Base-by-base conservation (phyloP, 2,797 vertebrate genomes). In the Sebastes oblongus region DNA sequence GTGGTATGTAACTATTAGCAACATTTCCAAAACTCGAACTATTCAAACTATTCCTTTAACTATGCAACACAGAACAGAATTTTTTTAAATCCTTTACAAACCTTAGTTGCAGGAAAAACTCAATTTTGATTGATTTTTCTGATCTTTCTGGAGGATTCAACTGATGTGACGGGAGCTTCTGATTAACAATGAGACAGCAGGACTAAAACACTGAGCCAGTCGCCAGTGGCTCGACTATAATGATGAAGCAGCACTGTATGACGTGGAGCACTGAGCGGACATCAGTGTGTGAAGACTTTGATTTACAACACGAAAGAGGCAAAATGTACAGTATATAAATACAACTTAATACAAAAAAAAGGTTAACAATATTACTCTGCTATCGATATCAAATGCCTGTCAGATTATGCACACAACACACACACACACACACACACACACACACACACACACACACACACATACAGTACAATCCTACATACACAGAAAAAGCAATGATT, bases 241-340 rank as follows among this genome's bases (percentile, higher is more conserved):
- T 12, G 32, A 86, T 80, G 87, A 92, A 86, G 92, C 88, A 85
- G 90, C 78, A 5, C 59, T 69, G 74, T 81, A 60, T 69, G 67
- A 89, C 20, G 54, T 80, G 81, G 69, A 85, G 82, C 77, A 73
- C 86, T 86, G 84, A 89, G 81, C 69, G 61, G 84, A 81, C 61
- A 71, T 90, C 89, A 90, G 86, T 75, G 88, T 87, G 72, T 76
- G 67, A 80, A 77, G 80, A 85, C 62, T 88, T 71, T 76, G 58
- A 78, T 78, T 78, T 66, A 76, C 58, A 84, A 76, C 14, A 68
- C 24, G 34, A 81, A 75, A 75, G 78, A 92, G 72, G 72, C 70
- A 65, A 83, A 79, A 88, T 70, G 46, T 65, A 90, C 84, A 92
- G 29, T 27, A 88, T 87, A 93, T 93, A 95, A 94, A 95, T 95